Conservation (phyloP, 2,888 invertebrate species). For the Norana najaformis region DNA sequence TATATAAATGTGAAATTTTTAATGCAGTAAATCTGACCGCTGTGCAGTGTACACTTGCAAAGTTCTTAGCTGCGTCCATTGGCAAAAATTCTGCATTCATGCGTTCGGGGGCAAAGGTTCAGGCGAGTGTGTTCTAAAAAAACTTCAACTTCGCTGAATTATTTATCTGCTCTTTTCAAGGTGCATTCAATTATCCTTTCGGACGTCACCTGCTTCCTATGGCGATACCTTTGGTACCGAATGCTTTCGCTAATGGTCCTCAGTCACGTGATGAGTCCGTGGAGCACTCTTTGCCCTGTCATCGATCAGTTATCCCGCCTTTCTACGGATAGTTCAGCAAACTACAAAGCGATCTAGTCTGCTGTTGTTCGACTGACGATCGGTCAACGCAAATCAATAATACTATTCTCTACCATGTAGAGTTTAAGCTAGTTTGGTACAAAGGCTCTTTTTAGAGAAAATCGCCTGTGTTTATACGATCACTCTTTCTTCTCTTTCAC, state of each 20-base stretch:
- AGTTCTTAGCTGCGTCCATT: too few species aligned
- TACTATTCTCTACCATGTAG: too few species aligned
- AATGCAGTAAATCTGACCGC: too few species aligned
- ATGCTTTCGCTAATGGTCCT: background rate
- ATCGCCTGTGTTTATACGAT: background rate
- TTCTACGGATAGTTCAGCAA: background rate
- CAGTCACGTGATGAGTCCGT: too few species aligned
- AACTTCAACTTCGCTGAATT: background rate
- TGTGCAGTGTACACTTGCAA: too few species aligned
- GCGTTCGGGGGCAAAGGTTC: too few species aligned
- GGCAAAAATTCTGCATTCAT: too few species aligned
- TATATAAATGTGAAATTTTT: background rate
- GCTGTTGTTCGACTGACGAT: background rate
- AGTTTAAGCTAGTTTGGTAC: too few species aligned
- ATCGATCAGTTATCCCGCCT: background rate
- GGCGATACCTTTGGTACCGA: background rate
- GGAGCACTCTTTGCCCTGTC: too few species aligned
- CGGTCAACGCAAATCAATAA: too few species aligned
- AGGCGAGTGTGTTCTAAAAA: too few species aligned
- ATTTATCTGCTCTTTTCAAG: background rate
- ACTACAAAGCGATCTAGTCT: background rate
- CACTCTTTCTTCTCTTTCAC: background rate
- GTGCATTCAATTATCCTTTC: background rate
- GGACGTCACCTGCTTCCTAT: background rate
- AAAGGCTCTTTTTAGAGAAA: too few species aligned